These are phyloP conservation scores for Cyclina sinensis DNA, from an alignment of 1,140 invertebrate genomes.

Conservation along the genomic window DNA sequence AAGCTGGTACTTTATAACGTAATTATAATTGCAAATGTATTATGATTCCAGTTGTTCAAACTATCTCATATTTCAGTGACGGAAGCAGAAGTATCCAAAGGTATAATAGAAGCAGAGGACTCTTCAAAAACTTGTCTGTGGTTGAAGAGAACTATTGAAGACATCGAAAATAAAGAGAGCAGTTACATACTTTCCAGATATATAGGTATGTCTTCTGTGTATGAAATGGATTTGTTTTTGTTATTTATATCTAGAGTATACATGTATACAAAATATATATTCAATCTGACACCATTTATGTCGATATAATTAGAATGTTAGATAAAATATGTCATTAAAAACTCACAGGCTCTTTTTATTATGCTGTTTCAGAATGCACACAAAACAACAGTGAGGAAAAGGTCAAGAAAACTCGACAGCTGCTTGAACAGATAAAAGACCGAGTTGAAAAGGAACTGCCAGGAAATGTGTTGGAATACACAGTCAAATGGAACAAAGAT, in stretches of 20 bases:
- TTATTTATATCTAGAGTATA: too few species aligned
- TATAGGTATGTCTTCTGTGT: conserved; percentile 63
- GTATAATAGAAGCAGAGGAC: conserved; percentile 44
- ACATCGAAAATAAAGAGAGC: conserved; percentile 70
- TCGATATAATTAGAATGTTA: too few species aligned
- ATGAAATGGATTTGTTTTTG: too few species aligned
- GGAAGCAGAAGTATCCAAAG: conserved; percentile 73
- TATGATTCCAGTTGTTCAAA: too few species aligned
- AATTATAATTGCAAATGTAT: too few species aligned
- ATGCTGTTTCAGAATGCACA: conserved; percentile 69
- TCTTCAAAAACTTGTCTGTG: conserved; percentile 71
- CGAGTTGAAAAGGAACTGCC: conserved; percentile 34
- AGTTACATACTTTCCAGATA: conserved; percentile 68
- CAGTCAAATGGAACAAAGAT: conserved; percentile 64
- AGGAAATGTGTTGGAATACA: conserved; percentile 63
- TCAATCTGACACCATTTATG: too few species aligned
- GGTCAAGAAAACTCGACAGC: conserved; percentile 63
- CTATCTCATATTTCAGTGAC: conserved; percentile 71
- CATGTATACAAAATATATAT: too few species aligned
- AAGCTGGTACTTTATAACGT: too few species aligned
- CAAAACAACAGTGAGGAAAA: conserved; percentile 67
- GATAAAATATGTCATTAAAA: too few species aligned
- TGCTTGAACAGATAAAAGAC: conserved; percentile 69
- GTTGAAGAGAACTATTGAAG: conserved; percentile 73
- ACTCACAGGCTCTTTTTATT: too few species aligned